Conservation (phyloP, 2,113 vertebrate species). For the Odontophorus gujanensis region DNA sequence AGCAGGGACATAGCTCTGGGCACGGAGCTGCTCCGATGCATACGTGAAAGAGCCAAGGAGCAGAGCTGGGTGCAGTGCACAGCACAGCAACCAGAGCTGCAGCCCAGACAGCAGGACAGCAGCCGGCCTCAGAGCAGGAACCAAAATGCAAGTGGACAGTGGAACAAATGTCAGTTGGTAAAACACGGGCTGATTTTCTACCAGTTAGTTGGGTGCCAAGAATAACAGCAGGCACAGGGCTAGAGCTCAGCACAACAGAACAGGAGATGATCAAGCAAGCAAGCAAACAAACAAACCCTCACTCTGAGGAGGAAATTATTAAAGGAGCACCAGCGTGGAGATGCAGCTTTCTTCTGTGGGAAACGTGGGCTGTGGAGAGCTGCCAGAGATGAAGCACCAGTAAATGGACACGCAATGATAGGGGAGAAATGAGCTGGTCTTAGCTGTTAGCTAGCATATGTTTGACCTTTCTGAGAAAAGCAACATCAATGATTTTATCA, state of each 20-base stretch:
- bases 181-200: conserved; percentile 43
- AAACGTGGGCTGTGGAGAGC: not conserved
- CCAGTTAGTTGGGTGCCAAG: conserved; percentile 36
- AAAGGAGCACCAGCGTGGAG: not conserved
- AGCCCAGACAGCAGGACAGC: not conserved
- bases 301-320: not conserved
- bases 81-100: conserved; percentile 4
- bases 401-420: not conserved
- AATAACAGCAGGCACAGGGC: conserved; percentile 43
- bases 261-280: conserved; percentile 41
- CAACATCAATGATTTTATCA: not conserved
- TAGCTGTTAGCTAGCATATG: not conserved
- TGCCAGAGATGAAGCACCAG: not conserved
- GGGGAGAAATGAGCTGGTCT: not conserved
- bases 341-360: not conserved
- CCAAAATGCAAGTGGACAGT: conserved; percentile 57
- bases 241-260: conserved; percentile 11
- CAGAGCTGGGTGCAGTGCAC: not conserved
- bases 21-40: not conserved
- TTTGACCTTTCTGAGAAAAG: not conserved
- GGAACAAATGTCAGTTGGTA: conserved; percentile 12
- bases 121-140: conserved; percentile 36
- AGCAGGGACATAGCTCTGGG: not conserved
- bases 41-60: not conserved
- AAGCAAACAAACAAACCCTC: not conserved